phyloP scores from a whole-genome alignment of 30 jellyfish, hydroid and myxozoan genomes.

The Turritopsis rubra region DNA sequence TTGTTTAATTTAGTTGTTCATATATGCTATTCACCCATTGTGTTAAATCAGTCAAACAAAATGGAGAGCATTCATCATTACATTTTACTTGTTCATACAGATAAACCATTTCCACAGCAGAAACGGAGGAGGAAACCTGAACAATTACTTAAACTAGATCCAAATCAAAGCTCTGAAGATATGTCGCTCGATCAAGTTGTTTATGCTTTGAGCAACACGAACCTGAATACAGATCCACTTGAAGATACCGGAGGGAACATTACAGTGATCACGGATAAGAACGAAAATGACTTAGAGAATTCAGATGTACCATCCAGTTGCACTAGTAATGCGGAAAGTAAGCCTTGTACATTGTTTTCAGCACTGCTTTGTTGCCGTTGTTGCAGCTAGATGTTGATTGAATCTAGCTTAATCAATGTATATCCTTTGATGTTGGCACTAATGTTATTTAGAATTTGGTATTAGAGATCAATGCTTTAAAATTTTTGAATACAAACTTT shows the following conservation, averaged over 20 bases:
- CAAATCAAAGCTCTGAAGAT: not conserved
- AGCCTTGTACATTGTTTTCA: not conserved
- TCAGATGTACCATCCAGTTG: too few relatives aligned
- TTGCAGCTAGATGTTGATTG: too few relatives aligned
- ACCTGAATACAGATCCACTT: too few relatives aligned
- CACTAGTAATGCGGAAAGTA: not conserved
- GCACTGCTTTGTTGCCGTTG: not conserved
- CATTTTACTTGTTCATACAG: not conserved
- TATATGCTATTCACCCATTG: too few relatives aligned
- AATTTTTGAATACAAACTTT: too few relatives aligned
- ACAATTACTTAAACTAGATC: not conserved
- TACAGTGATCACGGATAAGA: not conserved
- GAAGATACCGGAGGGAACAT: too few relatives aligned
- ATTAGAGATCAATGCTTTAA: too few relatives aligned
- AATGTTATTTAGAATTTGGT: too few relatives aligned
- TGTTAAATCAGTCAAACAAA: too few relatives aligned
- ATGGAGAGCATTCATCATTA: too few relatives aligned
- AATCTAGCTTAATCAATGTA: too few relatives aligned
- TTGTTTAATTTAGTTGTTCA: not conserved
- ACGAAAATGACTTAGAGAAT: not conserved
- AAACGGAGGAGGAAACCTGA: not conserved
- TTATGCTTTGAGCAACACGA: not conserved
- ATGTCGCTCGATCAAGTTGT: not conserved
- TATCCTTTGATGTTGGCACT: too few relatives aligned
- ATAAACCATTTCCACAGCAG: not conserved